phyloP scores from a whole-genome alignment of 2,113 vertebrate species.

The Columbina picui region DNA sequence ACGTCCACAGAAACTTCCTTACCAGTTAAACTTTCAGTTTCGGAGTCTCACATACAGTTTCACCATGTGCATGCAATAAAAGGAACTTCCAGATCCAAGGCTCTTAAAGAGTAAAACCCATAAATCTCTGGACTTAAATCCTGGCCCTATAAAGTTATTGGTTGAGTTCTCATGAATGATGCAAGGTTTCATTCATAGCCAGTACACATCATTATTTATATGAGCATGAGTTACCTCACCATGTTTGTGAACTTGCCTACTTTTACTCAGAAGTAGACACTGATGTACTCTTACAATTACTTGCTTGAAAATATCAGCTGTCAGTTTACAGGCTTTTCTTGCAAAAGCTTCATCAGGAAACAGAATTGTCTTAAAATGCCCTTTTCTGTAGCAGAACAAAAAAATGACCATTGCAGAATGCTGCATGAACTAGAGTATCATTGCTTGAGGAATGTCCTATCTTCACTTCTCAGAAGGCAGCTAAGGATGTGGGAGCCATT shows the following conservation, averaged over 20 bases:
- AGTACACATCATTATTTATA: rapidly evolving
- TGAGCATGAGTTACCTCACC: neutral
- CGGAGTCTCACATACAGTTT: neutral
- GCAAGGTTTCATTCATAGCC: neutral
- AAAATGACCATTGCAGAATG: neutral
- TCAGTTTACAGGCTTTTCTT: neutral
- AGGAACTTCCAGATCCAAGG: neutral
- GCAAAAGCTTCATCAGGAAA: neutral
- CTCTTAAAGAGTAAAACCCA: neutral
- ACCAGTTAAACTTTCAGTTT: neutral
- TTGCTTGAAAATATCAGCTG: neutral
- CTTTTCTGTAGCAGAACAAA: neutral
- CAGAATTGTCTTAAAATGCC: neutral
- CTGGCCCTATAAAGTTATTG: neutral
- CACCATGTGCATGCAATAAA: neutral
- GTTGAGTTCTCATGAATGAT: neutral
- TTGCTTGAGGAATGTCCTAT: neutral
- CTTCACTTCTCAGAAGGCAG: neutral
- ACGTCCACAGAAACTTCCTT: neutral
- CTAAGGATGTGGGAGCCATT: neutral
- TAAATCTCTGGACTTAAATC: neutral
- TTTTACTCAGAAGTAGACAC: neutral
- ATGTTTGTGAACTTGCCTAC: neutral
- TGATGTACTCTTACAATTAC: neutral
- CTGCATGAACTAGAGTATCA: neutral